phyloP scores from a whole-genome alignment of 2,888 invertebrate species.

The Dinocampus coccinellae region DNA sequence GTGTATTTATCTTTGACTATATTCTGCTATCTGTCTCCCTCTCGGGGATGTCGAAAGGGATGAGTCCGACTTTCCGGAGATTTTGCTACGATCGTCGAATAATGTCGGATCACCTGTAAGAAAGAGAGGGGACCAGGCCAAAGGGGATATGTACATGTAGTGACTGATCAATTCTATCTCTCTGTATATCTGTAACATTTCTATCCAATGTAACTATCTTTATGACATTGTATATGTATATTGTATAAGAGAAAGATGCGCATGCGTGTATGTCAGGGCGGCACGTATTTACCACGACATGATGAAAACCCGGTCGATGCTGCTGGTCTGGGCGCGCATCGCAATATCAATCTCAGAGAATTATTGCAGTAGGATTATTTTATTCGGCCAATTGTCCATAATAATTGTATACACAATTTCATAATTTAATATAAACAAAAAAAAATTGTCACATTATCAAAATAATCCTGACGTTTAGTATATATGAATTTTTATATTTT shows the following conservation, averaged over 20 bases:
- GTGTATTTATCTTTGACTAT: slow-evolving; percentile 8
- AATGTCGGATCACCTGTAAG: slow-evolving; percentile 44
- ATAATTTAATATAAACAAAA: too few relatives aligned
- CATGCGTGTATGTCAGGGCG: slow-evolving; percentile 37
- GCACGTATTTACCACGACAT: slow-evolving; percentile 27
- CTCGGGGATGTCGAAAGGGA: background rate
- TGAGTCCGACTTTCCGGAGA: slow-evolving; percentile 39
- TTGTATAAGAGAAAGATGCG: slow-evolving; percentile 31
- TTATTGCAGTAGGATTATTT: slow-evolving; percentile 47
- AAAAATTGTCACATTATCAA: too few relatives aligned
- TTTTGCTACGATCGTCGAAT: slow-evolving; percentile 50
- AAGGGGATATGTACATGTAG: slow-evolving; percentile 25
- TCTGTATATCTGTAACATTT: slow-evolving; percentile 2
- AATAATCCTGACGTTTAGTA: too few relatives aligned
- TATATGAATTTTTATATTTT: too few relatives aligned
- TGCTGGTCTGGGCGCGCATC: slow-evolving; percentile 55
- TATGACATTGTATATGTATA: slow-evolving; percentile 4
- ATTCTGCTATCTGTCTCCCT: background rate
- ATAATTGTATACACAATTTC: too few relatives aligned
- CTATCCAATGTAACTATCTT: background rate
- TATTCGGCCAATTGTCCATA: slow-evolving; percentile 23
- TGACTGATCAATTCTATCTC: slow-evolving; percentile 14
- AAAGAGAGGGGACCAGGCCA: slow-evolving; percentile 43
- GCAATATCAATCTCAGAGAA: background rate
- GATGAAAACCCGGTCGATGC: slow-evolving; percentile 64